Conservation (phyloP, 2,797 vertebrate genomes). For the Furcifer pardalis region DNA sequence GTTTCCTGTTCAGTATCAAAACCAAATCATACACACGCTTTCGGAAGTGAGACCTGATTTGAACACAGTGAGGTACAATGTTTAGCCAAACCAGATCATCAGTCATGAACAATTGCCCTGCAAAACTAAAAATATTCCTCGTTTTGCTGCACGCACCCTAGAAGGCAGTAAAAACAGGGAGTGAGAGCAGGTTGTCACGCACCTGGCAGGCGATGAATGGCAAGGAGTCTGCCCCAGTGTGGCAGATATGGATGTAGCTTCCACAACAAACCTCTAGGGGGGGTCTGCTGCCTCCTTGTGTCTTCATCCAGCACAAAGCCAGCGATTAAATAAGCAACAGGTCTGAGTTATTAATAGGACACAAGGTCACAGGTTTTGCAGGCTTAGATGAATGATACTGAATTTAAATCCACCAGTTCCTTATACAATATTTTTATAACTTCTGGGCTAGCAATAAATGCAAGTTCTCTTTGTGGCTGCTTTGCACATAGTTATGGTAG, state of each 20-base stretch:
- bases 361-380: not conserved
- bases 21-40: not conserved
- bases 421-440: not conserved
- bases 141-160: not conserved
- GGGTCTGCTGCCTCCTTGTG: not conserved
- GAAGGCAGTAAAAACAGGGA: not conserved
- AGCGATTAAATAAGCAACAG: not conserved
- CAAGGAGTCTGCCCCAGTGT: too few relatives aligned
- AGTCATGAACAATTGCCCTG: too few relatives aligned
- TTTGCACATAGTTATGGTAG: not conserved
- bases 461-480: not conserved
- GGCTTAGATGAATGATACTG: not conserved
- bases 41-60: constrained; percentile 24
- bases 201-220: not conserved
- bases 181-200: not conserved
- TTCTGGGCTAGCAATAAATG: not conserved
- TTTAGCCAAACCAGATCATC: not conserved
- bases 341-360: not conserved
- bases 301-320: not conserved
- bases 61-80: constrained; percentile 8
- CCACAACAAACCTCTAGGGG: not conserved
- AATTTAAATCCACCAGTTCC: not conserved
- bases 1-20: constrained; percentile 30
- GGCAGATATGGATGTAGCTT: not conserved
- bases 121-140: not conserved